phyloP scores from a whole-genome alignment of 2,888 invertebrate genomes.

The Polymixis lichenea region DNA sequence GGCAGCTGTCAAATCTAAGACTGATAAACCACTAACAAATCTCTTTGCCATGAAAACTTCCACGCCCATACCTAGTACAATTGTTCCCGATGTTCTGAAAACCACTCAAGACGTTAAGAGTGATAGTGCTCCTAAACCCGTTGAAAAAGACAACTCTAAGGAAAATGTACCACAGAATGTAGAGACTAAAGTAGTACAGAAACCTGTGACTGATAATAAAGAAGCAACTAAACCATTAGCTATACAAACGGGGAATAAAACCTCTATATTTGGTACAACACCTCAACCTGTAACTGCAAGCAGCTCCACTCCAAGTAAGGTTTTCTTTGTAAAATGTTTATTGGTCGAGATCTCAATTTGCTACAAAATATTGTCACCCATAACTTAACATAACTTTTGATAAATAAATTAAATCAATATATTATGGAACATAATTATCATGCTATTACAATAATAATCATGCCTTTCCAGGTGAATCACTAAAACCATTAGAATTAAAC shows the following conservation, averaged over 20 bases:
- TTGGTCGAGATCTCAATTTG: not conserved
- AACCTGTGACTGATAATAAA: conserved; percentile 67
- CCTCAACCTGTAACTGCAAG: conserved; percentile 64
- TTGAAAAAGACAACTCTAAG: conserved; percentile 75
- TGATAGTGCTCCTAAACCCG: conserved; percentile 70
- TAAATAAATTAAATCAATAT: not conserved
- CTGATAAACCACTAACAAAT: conserved; percentile 77
- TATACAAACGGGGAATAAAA: conserved; percentile 67
- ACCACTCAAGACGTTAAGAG: conserved; percentile 69
- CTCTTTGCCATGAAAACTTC: conserved; percentile 77
- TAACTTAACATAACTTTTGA: not conserved
- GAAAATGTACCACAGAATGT: conserved; percentile 77
- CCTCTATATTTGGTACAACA: conserved; percentile 58
- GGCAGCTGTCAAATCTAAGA: conserved; percentile 67
- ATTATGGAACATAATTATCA: not conserved
- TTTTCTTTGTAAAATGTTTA: not conserved
- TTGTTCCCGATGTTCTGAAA: conserved; percentile 77
- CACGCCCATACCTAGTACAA: conserved; percentile 65
- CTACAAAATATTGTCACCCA: not conserved
- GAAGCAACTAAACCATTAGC: conserved; percentile 74
- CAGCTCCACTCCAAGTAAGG: conserved; percentile 67
- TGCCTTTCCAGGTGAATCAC: conserved; percentile 63
- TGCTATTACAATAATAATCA: not conserved
- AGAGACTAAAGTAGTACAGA: conserved; percentile 62
- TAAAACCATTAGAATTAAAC: conserved; percentile 66